A percentile compares a stretch with the other conserved stretches of the same genome.
Conservation (phyloP, 2,113 vertebrate genomes). For the Mohoua ochrocephala region DNA sequence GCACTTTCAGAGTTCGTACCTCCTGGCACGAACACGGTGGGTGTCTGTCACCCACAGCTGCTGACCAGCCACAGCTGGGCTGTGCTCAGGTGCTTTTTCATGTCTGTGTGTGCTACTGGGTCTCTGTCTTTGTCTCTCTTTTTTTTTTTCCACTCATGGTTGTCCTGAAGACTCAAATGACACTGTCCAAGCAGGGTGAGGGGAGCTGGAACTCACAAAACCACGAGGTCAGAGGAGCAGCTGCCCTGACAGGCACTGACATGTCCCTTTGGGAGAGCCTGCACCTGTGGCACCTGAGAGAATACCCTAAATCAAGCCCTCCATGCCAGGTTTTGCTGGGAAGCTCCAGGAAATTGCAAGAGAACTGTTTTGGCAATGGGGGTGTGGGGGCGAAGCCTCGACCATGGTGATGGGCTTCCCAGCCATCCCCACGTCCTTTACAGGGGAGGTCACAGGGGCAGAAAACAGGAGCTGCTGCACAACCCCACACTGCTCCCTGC, state of each 20-base stretch:
- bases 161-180: not conserved
- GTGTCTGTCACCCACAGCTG: not conserved
- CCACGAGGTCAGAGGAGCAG: rapidly evolving
- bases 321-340: not conserved
- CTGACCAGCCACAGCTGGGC: not conserved
- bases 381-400: rapidly evolving
- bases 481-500: not conserved
- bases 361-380: not conserved
- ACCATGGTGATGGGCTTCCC: not conserved
- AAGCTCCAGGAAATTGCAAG: not conserved
- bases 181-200: rapidly evolving
- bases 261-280: rapidly evolving
- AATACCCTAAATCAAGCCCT: not conserved
- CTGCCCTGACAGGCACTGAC: not conserved
- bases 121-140: not conserved
- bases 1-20: not conserved
- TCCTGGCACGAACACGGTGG: rapidly evolving
- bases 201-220: not conserved
- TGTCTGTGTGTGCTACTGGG: no score
- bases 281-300: not conserved
- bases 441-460: not conserved
- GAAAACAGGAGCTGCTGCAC: not conserved
- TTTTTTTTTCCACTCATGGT: not conserved
- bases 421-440: not conserved
- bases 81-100: not conserved